A percentile compares a stretch with the other conserved stretches of the same genome.
Conservation (phyloP, 2,113 vertebrate genomes). For the Cervus canadensis region DNA sequence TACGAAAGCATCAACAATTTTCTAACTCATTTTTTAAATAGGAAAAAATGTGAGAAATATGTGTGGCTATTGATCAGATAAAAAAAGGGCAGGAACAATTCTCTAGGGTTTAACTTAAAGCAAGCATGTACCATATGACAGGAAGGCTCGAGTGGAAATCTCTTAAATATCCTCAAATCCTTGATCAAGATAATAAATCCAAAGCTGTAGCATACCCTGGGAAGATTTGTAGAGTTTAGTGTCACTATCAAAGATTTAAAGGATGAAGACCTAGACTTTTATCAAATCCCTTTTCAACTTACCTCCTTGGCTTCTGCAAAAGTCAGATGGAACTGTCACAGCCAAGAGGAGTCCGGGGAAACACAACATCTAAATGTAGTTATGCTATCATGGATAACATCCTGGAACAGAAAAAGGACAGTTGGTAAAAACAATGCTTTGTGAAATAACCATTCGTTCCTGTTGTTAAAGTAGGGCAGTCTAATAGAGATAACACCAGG, state of each 20-base stretch:
- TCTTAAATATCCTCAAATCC: neutral
- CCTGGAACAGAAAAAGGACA: neutral
- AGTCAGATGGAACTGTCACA: neutral
- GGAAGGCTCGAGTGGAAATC: neutral
- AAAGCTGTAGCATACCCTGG: neutral
- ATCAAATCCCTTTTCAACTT: neutral
- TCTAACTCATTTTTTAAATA: neutral
- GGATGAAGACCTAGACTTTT: neutral
- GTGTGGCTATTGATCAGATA: neutral
- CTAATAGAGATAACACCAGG: neutral
- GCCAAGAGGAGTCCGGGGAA: neutral
- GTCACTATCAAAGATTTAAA: neutral
- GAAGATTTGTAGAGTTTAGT: neutral
- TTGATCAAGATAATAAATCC: neutral
- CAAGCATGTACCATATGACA: neutral
- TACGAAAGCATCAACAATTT: neutral
- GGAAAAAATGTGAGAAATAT: neutral
- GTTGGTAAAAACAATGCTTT: neutral
- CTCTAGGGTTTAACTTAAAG: neutral
- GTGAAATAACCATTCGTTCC: neutral
- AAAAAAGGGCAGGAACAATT: neutral
- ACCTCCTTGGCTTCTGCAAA: neutral
- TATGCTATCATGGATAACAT: neutral
- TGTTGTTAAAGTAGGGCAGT: neutral
- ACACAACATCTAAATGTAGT: neutral